A percentile compares a stretch with the other conserved stretches of the same genome.
phyloP scores from a whole-genome alignment of 2,888 invertebrate species.

The Rotaria sp. region DNA sequence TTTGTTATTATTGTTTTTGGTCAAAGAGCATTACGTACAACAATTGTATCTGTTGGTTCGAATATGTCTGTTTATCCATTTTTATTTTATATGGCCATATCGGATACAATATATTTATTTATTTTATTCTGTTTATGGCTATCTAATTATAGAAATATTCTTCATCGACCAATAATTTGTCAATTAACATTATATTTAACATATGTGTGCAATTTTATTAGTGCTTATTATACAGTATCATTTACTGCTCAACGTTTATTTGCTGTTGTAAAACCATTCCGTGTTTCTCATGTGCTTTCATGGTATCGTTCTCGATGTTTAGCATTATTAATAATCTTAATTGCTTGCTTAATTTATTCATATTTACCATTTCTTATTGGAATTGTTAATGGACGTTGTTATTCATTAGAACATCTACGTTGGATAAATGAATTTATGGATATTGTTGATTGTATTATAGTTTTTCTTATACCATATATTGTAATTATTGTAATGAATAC shows the following conservation, averaged over 20 bases:
- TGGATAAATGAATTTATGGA: background rate
- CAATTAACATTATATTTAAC: background rate
- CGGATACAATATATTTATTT: background rate
- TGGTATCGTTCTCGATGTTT: conserved; percentile 8
- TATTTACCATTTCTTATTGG: background rate
- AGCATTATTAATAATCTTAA: background rate
- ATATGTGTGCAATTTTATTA: conserved; percentile 22
- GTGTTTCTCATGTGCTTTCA: background rate
- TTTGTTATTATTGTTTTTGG: conserved; percentile 26
- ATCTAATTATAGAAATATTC: background rate
- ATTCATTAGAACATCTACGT: background rate
- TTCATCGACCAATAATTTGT: conserved; percentile 5
- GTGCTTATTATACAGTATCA: conserved; percentile 16
- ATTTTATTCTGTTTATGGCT: conserved; percentile 9
- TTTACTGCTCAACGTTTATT: conserved; percentile 29
- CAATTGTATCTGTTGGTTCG: background rate
- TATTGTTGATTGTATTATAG: background rate
- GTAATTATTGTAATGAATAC: background rate
- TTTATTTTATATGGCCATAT: conserved; percentile 17
- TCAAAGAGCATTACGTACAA: background rate
- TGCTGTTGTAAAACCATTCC: conserved; percentile 14
- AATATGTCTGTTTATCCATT: background rate
- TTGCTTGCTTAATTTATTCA: background rate
- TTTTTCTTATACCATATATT: background rate
- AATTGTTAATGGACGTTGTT: background rate